Evolutionary conservation across 2,888 invertebrate genomes (phyloP), one percentile per base, ranked within the genome.

Genomic region (Myopa tessellatipennis): DNA sequence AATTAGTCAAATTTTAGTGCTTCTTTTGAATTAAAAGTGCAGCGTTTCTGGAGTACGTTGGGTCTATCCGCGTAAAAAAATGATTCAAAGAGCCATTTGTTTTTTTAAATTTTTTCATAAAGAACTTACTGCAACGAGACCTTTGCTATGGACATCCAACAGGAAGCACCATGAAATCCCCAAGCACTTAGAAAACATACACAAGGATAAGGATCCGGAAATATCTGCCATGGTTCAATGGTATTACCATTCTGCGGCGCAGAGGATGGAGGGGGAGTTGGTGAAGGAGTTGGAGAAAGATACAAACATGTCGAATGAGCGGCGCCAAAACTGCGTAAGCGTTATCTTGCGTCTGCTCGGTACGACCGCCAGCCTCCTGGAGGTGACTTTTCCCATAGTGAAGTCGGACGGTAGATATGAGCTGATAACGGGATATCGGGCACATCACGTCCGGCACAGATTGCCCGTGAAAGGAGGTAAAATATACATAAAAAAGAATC

Each of bases 401-500:
- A 84, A 78, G 40, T 77, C 55, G 0, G 80, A 87, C 75, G 88
- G 88, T 0, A 71, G 76, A 6, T 88, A 86, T 77, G 88, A 89
- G 77, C 83, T 89, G 5, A 82, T 89, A 36, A 87, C 84, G 0
- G 89, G 88, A 0, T 89, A 86, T 77, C 82, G 89, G 4, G 85
- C 88, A 0, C 89, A 89, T 79, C 89, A 89, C 70, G 82, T 84
- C 0, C 82, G 85, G 4, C 88, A 89, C 74, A 83, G 86, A 4
- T 36, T 87, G 67, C 89, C 89, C 0, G 68, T 87, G 0, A 89
- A 89, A 80, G 90, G 90, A 72, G 90, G 88, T 88, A 78, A 67
- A 82, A n/a, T 8, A n/a, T 8, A 12, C 14, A 36, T 12, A 6
- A 26, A 26, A 26, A 26, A 26, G 26, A 26, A 26, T 26, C 26